Percentiles rank a stretch among this genome's conserved stretches.
These are phyloP conservation scores for Dicrostonyx torquatus DNA, from an alignment of 2,797 vertebrate genomes.

Conservation along the genomic window DNA sequence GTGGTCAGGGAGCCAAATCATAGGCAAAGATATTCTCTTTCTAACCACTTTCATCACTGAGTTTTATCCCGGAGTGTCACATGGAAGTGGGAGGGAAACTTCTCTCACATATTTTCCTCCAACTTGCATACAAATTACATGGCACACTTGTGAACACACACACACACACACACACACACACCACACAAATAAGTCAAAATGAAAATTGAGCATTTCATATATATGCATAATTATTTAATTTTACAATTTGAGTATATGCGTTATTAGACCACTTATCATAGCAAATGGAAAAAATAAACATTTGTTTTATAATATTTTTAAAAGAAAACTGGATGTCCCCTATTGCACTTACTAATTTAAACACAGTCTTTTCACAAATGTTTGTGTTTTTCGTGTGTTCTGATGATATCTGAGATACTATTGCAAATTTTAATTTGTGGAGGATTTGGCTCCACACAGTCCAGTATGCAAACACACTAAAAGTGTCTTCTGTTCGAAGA, in stretches of 20 bases:
- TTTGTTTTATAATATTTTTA: not conserved
- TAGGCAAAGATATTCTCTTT: not conserved
- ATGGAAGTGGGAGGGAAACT: not conserved
- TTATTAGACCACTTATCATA: not conserved
- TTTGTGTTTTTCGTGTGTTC: not conserved
- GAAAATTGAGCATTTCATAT: not conserved
- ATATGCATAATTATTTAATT: not conserved
- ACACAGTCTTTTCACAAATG: not conserved
- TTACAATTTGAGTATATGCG: slow-evolving; percentile 19
- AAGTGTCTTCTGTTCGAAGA: not conserved
- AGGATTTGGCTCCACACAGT: not conserved
- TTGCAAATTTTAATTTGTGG: not conserved
- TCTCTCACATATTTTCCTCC: no score
- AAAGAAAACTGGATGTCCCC: not conserved
- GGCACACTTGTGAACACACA: not conserved
- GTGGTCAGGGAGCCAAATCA: no score
- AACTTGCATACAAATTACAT: not conserved
- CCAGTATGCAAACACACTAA: not conserved
- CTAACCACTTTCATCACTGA: not conserved
- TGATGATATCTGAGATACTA: not conserved
- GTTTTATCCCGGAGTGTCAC: not conserved
- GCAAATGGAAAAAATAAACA: not conserved
- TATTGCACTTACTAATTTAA: not conserved
- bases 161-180: not conserved
- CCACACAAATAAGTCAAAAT: not conserved